Conservation (phyloP, 2,113 vertebrate genomes). For the Charina bottae region DNA sequence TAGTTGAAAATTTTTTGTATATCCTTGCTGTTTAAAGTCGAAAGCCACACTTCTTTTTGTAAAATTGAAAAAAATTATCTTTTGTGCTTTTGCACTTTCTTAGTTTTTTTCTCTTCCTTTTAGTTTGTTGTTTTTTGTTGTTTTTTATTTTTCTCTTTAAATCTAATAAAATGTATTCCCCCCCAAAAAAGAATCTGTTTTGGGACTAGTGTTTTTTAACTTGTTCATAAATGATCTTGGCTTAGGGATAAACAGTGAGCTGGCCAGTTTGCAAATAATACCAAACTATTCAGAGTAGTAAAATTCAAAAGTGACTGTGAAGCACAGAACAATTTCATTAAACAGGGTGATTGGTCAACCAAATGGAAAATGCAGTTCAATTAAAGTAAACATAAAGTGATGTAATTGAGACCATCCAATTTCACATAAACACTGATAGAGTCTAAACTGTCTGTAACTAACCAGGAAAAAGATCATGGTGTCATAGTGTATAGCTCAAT, state of each 20-base stretch:
- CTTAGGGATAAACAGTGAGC: not conserved
- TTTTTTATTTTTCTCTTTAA: too few species aligned
- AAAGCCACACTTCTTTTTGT: too few species aligned
- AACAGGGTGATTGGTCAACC: not conserved
- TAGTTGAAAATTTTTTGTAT: too few species aligned
- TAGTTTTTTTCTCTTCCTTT: too few species aligned
- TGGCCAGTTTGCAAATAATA: not conserved
- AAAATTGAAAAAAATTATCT: too few species aligned
- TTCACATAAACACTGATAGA: not conserved
- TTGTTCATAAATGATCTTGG: not conserved
- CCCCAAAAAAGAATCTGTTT: too few species aligned
- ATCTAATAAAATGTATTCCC: too few species aligned
- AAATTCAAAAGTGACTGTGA: not conserved
- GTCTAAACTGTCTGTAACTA: not conserved
- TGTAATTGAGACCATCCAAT: not conserved
- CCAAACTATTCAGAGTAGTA: not conserved
- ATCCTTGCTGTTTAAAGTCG: too few species aligned
- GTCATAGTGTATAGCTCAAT: not conserved
- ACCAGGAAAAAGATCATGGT: not conserved
- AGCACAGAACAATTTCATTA: not conserved
- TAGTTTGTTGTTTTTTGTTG: too few species aligned
- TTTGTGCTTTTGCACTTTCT: too few species aligned
- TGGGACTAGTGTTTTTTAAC: not conserved
- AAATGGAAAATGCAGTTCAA: not conserved
- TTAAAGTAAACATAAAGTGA: conserved; percentile 1